These are phyloP conservation scores for Etheostoma spectabile DNA, from an alignment of 2,113 vertebrate genomes.

Conservation along the genomic window DNA sequence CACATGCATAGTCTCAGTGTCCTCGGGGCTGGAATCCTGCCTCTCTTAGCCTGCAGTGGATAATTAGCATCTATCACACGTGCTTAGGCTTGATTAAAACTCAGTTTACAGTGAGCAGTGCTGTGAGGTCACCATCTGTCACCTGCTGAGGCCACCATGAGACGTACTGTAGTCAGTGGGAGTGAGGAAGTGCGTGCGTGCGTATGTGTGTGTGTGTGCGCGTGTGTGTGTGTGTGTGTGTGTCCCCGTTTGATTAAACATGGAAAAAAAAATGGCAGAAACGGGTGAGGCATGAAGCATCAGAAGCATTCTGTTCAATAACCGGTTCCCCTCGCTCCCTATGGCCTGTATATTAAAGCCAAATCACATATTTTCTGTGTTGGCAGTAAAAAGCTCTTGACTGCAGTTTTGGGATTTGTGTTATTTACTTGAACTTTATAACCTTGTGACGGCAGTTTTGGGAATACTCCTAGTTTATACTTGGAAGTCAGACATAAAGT, in stretches of 20 bases:
- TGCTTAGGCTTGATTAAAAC: slow-evolving; percentile 93
- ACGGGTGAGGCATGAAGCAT: slow-evolving; percentile 44
- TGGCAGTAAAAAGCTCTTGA: slow-evolving; percentile 50
- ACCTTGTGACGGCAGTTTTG: slow-evolving; percentile 55
- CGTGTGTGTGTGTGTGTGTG: slow-evolving; percentile 30
- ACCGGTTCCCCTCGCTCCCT: slow-evolving; percentile 38
- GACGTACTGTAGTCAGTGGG: slow-evolving; percentile 57
- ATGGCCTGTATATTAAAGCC: slow-evolving; percentile 37
- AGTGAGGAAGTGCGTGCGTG: slow-evolving; percentile 19
- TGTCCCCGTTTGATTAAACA: slow-evolving; percentile 44
- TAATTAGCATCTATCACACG: slow-evolving; percentile 91
- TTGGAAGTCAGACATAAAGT: slow-evolving; percentile 33
- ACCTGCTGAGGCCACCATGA: slow-evolving; percentile 86
- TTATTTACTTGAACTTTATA: slow-evolving; percentile 66
- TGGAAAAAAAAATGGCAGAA: slow-evolving; percentile 40
- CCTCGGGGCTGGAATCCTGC: slow-evolving; percentile 55
- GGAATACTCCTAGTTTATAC: slow-evolving; percentile 57
- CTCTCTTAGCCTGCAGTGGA: slow-evolving; percentile 81
- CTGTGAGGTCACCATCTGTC: slow-evolving; percentile 92
- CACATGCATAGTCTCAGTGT: slow-evolving; percentile 44
- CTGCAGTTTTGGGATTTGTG: slow-evolving; percentile 57
- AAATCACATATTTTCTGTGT: slow-evolving; percentile 57
- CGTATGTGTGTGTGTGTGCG: slow-evolving; percentile 24
- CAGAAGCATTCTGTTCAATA: slow-evolving; percentile 53
- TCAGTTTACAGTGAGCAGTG: slow-evolving; percentile 87